Evolutionary conservation across 2,113 vertebrate genomes (phyloP).

Genomic region (Channa maculata): DNA sequence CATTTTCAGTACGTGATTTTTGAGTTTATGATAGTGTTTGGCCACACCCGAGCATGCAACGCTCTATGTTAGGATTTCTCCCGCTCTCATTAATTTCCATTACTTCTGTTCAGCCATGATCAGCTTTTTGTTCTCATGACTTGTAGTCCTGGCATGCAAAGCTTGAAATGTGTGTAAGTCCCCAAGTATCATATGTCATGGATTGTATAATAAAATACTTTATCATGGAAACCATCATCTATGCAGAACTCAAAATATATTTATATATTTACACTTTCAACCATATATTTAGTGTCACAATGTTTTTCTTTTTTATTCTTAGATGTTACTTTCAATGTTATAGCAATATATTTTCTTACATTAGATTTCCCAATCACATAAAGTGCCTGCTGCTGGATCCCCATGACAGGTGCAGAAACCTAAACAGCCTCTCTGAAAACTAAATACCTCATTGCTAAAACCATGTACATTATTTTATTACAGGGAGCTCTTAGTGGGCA

Average conservation of each 20-base stretch:
- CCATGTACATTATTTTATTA: slow-evolving; percentile 64
- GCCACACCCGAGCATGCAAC: slow-evolving; percentile 20
- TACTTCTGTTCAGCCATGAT: slow-evolving; percentile 48
- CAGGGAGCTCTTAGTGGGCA: slow-evolving; percentile 12
- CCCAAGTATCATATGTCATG: slow-evolving; percentile 50
- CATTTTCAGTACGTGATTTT: slow-evolving; percentile 54
- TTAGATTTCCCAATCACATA: slow-evolving; percentile 74
- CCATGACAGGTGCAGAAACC: slow-evolving; percentile 75
- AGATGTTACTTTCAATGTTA: slow-evolving; percentile 32
- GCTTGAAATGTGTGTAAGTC: slow-evolving; percentile 59
- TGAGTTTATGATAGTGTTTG: slow-evolving; percentile 28
- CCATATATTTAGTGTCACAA: slow-evolving; percentile 46
- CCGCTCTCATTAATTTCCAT: slow-evolving; percentile 63
- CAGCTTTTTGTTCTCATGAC: slow-evolving; percentile 36
- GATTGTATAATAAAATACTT: slow-evolving; percentile 36
- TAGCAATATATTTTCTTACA: slow-evolving; percentile 68
- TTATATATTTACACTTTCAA: slow-evolving; percentile 26
- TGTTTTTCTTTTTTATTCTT: slow-evolving; percentile 7
- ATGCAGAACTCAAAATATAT: slow-evolving; percentile 40
- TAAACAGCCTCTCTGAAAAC: slow-evolving; percentile 65
- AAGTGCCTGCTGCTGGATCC: slow-evolving; percentile 60
- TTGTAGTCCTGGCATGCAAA: slow-evolving; percentile 5
- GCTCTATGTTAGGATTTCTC: slow-evolving; percentile 18
- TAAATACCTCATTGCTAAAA: slow-evolving; percentile 54
- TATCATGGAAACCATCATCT: slow-evolving; percentile 39